These are phyloP conservation scores for Trichopoda pennipes DNA, from an alignment of 2,888 invertebrate genomes.

Conservation along the genomic window DNA sequence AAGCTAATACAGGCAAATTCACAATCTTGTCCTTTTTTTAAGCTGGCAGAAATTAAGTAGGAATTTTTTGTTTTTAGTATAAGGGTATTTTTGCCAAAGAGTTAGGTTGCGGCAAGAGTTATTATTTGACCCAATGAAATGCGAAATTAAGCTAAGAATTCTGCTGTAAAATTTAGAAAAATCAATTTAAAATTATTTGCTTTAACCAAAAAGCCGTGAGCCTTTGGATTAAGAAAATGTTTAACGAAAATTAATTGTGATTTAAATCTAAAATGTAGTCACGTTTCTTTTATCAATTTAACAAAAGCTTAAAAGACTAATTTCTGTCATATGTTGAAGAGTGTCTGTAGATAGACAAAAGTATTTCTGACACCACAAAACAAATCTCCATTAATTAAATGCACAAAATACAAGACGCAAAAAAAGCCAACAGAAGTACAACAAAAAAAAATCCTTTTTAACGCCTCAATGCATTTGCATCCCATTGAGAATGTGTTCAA, in stretches of 20 bases:
- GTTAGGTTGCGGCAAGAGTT: no score
- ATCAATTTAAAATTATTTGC: not conserved
- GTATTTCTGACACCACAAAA: slow-evolving; percentile 41
- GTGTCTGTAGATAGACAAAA: not conserved
- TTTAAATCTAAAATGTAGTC: slow-evolving; percentile 34
- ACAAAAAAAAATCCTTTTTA: slow-evolving; percentile 56
- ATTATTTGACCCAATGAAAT: no score
- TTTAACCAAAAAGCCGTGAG: not conserved
- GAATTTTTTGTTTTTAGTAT: no score
- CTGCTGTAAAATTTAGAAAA: no score
- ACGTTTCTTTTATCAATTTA: slow-evolving; percentile 54
- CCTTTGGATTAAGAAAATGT: not conserved
- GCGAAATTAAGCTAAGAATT: no score
- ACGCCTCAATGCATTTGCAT: slow-evolving; percentile 63
- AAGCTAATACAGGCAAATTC: no score
- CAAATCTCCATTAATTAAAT: slow-evolving; percentile 47
- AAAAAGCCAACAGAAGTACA: slow-evolving; percentile 24
- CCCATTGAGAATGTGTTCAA: slow-evolving; percentile 47
- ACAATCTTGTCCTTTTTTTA: no score
- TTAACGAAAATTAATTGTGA: not conserved
- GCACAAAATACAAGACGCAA: slow-evolving; percentile 4
- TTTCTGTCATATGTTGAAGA: slow-evolving; percentile 65
- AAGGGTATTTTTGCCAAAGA: no score
- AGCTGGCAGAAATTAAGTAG: no score
- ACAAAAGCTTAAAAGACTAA: slow-evolving; percentile 59